These are phyloP conservation scores for Phodopus roborovskii DNA, from an alignment of 2,113 vertebrate genomes.

Conservation along the genomic window DNA sequence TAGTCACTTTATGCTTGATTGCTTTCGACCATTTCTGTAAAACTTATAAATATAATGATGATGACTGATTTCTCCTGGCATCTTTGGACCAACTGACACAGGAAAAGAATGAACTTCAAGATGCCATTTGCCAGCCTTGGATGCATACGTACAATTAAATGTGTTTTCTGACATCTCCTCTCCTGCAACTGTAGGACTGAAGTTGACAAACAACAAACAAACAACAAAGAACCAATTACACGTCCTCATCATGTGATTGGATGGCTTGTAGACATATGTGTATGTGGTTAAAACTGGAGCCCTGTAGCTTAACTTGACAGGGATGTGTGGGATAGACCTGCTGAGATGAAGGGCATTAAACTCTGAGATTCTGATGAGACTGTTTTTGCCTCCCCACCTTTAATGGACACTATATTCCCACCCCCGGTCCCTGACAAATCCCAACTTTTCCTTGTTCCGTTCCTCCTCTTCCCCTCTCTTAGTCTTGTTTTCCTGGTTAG, in stretches of 20 bases:
- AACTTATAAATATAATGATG: background rate
- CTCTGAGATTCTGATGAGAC: background rate
- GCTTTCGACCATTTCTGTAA: background rate
- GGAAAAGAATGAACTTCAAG: background rate
- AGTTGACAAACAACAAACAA: background rate
- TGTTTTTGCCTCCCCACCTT: background rate
- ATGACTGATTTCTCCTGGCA: background rate
- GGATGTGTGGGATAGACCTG: too few species aligned
- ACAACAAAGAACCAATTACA: background rate
- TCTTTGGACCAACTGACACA: background rate
- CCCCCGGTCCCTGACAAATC: background rate
- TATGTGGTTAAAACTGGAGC: background rate
- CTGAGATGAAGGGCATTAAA: background rate
- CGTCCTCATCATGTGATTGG: background rate
- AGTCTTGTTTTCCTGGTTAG: background rate
- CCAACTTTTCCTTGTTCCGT: background rate
- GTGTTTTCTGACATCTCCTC: background rate
- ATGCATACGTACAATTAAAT: background rate
- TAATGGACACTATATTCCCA: background rate
- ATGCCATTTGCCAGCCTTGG: background rate
- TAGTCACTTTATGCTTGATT: background rate
- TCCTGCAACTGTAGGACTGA: background rate
- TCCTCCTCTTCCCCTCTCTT: too few species aligned
- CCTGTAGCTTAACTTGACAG: background rate
- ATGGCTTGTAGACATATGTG: background rate